Base-by-base conservation (phyloP, 2,888 invertebrate genomes). In the Ichneumon xanthorius region DNA sequence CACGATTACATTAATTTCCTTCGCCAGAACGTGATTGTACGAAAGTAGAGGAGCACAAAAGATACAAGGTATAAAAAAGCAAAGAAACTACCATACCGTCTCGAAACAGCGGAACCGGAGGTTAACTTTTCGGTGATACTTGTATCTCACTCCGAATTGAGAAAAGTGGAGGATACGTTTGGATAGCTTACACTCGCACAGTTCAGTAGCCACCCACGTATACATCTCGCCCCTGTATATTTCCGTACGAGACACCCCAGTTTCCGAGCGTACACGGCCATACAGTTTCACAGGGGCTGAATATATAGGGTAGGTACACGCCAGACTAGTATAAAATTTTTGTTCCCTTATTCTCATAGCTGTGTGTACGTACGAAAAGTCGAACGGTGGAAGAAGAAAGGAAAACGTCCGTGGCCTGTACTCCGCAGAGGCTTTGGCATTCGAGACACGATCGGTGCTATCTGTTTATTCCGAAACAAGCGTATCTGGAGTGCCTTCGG, bases 391-490 rank as follows among this genome's bases (percentile, higher is more conserved):
- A 83, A 67, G 9, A 71, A 77, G 81, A 77, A 67, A 71, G 72
- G 40, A 67, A 67, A 76, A 67, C 55, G 58, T 48, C 79, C 37
- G 77, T 76, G 30, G 75, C 68, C 78, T 63, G 58, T 65, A 76
- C 68, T 53, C 71, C 76, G 33, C 58, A 80, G 58, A 55, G 45
- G 91, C 86, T 89, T 92, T 92, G 89, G 87, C 91, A 93, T 93
- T 92, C 93, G 90, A 89, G 88, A 90, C 88, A 89, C 90, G 92
- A 92, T 90, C 90, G 89, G 88, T 88, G 91, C 92, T 92, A 92
- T 93, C 92, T 92, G 92, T 92, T 93, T 93, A 92, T 92, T 92
- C 90, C 90, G 90, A 91, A 93, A 93, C 92, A 92, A 93, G 91
- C 91, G 90, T 89, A 88, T 89, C 89, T 89, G 88, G 68, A 87